Evolutionary conservation across 2,113 vertebrate species (phyloP).

Genomic region (Notothenia coriiceps): DNA sequence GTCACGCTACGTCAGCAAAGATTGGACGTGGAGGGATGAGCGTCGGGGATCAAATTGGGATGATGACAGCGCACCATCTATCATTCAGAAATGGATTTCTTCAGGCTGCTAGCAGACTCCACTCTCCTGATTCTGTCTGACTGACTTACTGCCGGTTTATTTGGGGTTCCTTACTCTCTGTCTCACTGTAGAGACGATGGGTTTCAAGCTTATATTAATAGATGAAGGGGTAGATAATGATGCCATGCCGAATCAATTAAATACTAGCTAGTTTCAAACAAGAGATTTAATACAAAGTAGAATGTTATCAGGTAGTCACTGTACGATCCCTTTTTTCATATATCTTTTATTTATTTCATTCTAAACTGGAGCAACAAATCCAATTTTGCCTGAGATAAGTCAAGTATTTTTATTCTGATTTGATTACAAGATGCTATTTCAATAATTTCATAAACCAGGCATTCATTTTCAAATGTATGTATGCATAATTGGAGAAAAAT

Average conservation of each 20-base stretch:
- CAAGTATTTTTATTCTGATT: too few species aligned
- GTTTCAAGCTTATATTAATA: neutral
- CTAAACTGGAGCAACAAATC: too few species aligned
- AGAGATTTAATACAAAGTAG: too few species aligned
- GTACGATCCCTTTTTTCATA: too few species aligned
- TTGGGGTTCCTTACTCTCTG: neutral
- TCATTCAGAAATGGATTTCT: neutral
- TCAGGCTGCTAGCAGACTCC: neutral
- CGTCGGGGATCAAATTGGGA: neutral
- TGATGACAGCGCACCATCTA: neutral
- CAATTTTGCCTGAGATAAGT: too few species aligned
- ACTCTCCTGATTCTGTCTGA: neutral
- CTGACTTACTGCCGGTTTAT: neutral
- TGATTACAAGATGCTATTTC: too few species aligned
- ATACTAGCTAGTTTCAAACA: neutral
- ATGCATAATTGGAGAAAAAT: too few species aligned
- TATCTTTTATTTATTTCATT: too few species aligned
- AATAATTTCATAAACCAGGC: too few species aligned
- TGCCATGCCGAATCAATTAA: neutral
- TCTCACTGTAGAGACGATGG: neutral
- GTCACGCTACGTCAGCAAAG: constrained; percentile 11
- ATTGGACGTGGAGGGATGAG: neutral
- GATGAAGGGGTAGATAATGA: neutral
- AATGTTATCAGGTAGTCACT: too few species aligned
- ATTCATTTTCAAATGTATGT: too few species aligned